Conservation (phyloP, 2,113 vertebrate species). For the Diphyllodes magnificus region DNA sequence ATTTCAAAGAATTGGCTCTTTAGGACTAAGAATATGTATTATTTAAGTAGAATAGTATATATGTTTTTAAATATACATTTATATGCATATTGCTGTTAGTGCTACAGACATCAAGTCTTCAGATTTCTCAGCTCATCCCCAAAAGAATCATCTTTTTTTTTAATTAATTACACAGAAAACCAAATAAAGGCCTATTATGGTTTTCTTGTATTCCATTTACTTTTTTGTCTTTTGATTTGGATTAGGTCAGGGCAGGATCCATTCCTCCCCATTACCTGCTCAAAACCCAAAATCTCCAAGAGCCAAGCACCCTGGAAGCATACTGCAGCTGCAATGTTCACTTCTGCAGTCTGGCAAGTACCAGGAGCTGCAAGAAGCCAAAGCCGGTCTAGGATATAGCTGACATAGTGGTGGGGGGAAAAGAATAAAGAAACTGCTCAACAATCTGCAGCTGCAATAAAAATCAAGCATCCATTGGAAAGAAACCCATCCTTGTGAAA, state of each 20-base stretch:
- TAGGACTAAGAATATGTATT: neutral
- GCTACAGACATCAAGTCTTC: neutral
- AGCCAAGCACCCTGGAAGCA: neutral
- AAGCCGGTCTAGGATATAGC: neutral
- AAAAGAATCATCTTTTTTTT: neutral
- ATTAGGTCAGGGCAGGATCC: neutral
- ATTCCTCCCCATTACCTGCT: neutral
- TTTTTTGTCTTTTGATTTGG: neutral
- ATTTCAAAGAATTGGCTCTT: neutral
- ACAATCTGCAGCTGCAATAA: neutral
- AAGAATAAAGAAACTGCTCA: neutral
- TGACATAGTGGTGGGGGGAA: accelerated
- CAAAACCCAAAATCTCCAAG: neutral
- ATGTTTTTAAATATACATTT: neutral
- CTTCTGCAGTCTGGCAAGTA: neutral
- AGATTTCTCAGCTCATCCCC: neutral
- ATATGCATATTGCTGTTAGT: neutral
- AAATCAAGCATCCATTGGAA: neutral
- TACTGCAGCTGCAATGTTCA: neutral
- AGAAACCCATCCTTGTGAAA: neutral
- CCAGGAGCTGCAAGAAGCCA: neutral
- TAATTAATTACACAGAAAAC: neutral
- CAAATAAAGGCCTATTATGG: neutral
- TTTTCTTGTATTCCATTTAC: neutral
- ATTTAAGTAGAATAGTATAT: neutral